Evolutionary conservation across 2,113 vertebrate genomes (phyloP).

Genomic region (Gavia stellata): DNA sequence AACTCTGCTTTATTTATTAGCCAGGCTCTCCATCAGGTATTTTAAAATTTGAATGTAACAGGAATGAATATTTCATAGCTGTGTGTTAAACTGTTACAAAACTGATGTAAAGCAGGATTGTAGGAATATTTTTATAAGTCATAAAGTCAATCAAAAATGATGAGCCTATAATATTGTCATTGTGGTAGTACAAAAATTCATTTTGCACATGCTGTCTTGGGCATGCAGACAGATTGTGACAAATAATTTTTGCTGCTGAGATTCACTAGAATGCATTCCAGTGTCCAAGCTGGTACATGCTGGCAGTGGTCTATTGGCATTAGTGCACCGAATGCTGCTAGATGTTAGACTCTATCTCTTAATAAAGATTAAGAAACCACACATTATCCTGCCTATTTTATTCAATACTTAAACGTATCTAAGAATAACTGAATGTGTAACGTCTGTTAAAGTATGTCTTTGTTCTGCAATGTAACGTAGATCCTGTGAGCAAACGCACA

Average conservation of each 20-base stretch:
- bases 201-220: conserved; percentile 46
- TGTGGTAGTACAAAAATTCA: conserved; percentile 34
- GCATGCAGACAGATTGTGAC: conserved; percentile 19
- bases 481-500: neutral
- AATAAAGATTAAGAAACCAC: neutral
- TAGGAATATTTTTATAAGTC: conserved; percentile 70
- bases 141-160: conserved; percentile 75
- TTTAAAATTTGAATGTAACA: conserved; percentile 59
- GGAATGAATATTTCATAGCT: conserved; percentile 63
- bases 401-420: neutral
- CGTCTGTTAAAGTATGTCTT: neutral
- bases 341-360: neutral
- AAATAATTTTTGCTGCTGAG: conserved; percentile 10
- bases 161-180: conserved; percentile 64
- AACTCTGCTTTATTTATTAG: conserved; percentile 64
- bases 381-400: neutral
- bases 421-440: neutral
- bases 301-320: neutral
- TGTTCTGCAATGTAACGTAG: neutral
- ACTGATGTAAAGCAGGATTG: conserved; percentile 55
- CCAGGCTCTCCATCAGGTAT: conserved; percentile 55
- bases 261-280: conserved; percentile 9
- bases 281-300: neutral
- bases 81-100: conserved; percentile 67
- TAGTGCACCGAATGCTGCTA: neutral